Percentiles rank a stretch among this genome's conserved stretches.
phyloP scores from a whole-genome alignment of 1,140 invertebrate species.

The Stegodyphus dumicola region DNA sequence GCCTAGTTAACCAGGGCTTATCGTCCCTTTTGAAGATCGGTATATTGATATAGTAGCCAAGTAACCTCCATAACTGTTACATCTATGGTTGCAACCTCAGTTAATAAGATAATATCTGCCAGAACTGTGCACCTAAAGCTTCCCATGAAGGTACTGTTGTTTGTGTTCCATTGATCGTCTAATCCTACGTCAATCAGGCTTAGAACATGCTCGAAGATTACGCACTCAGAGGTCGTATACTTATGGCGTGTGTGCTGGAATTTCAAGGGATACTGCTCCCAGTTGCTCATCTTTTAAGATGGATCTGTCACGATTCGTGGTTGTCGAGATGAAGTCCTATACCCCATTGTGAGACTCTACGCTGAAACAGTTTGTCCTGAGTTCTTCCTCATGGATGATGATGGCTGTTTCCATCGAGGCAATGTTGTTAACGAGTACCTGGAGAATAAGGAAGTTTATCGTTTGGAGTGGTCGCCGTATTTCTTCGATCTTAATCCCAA shows the following conservation, averaged over 20 bases:
- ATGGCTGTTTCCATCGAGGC: not conserved
- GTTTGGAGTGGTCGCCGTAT: not conserved
- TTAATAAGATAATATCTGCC: not conserved
- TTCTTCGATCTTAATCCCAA: not conserved
- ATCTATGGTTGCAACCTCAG: not conserved
- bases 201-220: not conserved
- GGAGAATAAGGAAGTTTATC: not conserved
- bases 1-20: not conserved
- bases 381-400: not conserved
- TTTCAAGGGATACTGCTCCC: not conserved
- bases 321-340: not conserved
- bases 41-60: not conserved
- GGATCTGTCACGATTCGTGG: not conserved
- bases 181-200: not conserved
- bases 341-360: not conserved
- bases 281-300: not conserved
- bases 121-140: not conserved
- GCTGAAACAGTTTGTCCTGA: not conserved
- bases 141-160: not conserved
- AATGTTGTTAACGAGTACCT: not conserved
- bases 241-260: not conserved
- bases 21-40: not conserved
- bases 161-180: not conserved
- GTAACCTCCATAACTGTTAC: not conserved
- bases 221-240: not conserved